Evolutionary conservation across 2,113 vertebrate genomes (phyloP).

Genomic region (Sorex fumeus): DNA sequence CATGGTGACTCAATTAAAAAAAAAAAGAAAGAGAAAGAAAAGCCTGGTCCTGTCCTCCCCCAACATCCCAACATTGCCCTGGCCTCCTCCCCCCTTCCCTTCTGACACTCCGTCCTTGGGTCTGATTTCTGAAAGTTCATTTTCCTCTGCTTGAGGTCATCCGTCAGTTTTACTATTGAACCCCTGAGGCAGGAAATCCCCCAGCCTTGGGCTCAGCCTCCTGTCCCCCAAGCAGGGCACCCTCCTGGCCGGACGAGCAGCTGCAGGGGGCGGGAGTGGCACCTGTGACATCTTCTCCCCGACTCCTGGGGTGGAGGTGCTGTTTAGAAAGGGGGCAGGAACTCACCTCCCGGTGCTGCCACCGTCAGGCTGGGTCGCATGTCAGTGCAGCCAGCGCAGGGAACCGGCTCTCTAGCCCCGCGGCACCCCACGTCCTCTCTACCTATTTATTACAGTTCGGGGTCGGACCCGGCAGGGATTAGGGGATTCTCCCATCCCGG

Average conservation of each 20-base stretch:
- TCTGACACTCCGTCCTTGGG: neutral
- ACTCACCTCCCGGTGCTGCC: neutral
- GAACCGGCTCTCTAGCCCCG: neutral
- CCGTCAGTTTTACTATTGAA: neutral
- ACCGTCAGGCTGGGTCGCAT: neutral
- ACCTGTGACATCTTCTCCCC: too few species aligned
- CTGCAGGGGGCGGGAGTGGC: too few species aligned
- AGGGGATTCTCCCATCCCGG: neutral
- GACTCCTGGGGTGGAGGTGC: too few species aligned
- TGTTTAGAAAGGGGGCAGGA: too few species aligned
- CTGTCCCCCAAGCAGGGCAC: too few species aligned
- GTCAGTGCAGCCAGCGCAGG: too few species aligned
- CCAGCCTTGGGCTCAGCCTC: neutral
- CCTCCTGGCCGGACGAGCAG: too few species aligned
- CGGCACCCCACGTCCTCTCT: neutral
- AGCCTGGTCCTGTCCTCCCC: neutral
- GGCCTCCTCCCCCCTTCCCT: neutral
- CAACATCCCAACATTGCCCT: neutral
- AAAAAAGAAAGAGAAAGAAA: too few species aligned
- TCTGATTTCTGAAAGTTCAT: neutral
- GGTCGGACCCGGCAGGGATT: too few species aligned
- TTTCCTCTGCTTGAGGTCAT: neutral
- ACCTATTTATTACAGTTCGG: neutral
- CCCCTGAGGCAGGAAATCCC: neutral
- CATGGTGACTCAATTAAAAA: too few species aligned